A percentile compares a stretch with the other conserved stretches of the same genome.
phyloP scores from a whole-genome alignment of 2,113 vertebrate species.

The Lycaon pictus region DNA sequence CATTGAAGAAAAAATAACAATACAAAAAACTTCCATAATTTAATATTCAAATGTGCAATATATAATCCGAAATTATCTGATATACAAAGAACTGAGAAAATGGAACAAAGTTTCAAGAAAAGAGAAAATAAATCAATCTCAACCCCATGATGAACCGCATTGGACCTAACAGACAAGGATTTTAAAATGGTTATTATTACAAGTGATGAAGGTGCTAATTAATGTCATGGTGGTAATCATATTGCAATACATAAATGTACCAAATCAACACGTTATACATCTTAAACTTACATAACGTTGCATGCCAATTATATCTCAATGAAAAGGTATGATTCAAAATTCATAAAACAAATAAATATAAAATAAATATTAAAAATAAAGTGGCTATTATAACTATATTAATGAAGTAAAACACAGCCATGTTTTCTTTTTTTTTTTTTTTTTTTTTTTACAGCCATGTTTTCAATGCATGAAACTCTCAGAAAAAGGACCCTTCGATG shows the following conservation, averaged over 20 bases:
- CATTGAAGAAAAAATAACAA: constrained; percentile 25
- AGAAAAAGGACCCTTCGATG: not conserved
- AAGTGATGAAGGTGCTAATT: not conserved
- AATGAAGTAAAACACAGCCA: constrained; percentile 46
- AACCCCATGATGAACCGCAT: not conserved
- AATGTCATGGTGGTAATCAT: not conserved
- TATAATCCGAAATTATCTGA: constrained; percentile 8
- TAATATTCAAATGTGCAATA: not conserved
- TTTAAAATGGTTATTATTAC: constrained; percentile 42
- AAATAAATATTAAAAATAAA: not conserved
- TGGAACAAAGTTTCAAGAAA: not conserved
- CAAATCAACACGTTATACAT: not conserved
- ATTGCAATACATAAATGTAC: not conserved
- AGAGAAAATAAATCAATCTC: not conserved
- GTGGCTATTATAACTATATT: not conserved
- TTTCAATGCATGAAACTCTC: not conserved
- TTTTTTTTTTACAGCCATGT: not conserved
- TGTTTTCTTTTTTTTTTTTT: no score
- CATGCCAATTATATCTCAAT: not conserved
- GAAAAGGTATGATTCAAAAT: not conserved
- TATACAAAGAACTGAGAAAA: constrained; percentile 7
- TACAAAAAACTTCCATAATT: not conserved
- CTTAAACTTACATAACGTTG: not conserved
- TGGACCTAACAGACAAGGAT: not conserved
- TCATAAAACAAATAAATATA: not conserved